These are phyloP conservation scores for Thecophora atra DNA, from an alignment of 2,888 invertebrate genomes.

Conservation along the genomic window DNA sequence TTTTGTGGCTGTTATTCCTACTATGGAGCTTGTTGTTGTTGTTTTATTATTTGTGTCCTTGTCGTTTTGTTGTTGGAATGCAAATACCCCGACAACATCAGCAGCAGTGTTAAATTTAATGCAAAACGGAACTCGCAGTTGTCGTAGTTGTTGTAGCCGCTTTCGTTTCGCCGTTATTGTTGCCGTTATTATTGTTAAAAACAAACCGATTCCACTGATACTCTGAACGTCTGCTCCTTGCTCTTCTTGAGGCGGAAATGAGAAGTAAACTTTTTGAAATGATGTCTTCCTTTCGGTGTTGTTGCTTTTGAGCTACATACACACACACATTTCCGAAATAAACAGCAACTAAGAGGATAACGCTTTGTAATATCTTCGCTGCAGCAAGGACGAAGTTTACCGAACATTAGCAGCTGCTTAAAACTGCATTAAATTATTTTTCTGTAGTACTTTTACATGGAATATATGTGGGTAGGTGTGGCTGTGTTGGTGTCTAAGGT, in stretches of 20 bases:
- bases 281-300: neutral
- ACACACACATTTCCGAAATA: neutral
- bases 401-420: neutral
- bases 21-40: too few relatives aligned
- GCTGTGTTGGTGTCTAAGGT: too few relatives aligned
- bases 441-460: too few relatives aligned
- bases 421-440: conserved; percentile 13
- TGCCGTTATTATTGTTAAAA: neutral
- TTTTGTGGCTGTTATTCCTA: too few relatives aligned
- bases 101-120: too few relatives aligned
- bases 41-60: too few relatives aligned
- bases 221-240: too few relatives aligned
- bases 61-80: too few relatives aligned
- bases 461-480: too few relatives aligned
- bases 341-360: conserved; percentile 3
- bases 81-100: too few relatives aligned
- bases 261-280: too few relatives aligned
- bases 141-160: neutral
- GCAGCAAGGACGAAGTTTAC: neutral
- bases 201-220: neutral
- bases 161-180: neutral
- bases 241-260: too few relatives aligned
- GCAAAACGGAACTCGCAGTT: neutral
- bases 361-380: neutral
- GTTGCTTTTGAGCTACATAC: neutral